A percentile compares a stretch with the other conserved stretches of the same genome.
Conservation (phyloP, 2,797 vertebrate species). For the Girardinus metallicus region DNA sequence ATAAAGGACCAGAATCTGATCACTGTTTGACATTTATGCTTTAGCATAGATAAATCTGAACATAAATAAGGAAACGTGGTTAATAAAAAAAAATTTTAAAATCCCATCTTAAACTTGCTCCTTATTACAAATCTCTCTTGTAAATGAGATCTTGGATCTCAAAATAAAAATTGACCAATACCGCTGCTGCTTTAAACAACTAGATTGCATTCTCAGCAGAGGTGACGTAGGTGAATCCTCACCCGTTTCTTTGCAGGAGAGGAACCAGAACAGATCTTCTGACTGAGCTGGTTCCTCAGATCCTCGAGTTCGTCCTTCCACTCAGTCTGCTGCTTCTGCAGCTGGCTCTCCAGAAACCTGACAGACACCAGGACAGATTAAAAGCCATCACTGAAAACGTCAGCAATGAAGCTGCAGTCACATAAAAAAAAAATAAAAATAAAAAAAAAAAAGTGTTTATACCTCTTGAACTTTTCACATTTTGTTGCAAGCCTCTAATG, state of each 20-base stretch:
- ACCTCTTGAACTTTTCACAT: background rate
- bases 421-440: background rate
- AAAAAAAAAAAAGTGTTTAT: background rate
- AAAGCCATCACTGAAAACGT: background rate
- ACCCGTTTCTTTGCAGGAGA: constrained; percentile 49
- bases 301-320: constrained; percentile 69
- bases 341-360: constrained; percentile 82
- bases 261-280: constrained; percentile 38
- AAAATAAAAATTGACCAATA: background rate
- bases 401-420: background rate
- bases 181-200: background rate
- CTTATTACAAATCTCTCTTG: too few relatives aligned
- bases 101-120: too few relatives aligned
- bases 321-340: constrained; percentile 68
- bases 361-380: background rate
- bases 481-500: background rate
- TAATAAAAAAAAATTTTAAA: background rate
- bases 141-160: too few relatives aligned
- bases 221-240: background rate
- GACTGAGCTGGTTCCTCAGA: constrained; percentile 61
- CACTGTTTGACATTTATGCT: background rate
- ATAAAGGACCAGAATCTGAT: background rate
- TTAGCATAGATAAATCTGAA: background rate
- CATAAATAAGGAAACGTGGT: background rate
- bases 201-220: background rate